Evolutionary conservation across 2,888 invertebrate species (phyloP), one percentile per base, ranked within the genome.

Genomic region (Amphipoea lucens): DNA sequence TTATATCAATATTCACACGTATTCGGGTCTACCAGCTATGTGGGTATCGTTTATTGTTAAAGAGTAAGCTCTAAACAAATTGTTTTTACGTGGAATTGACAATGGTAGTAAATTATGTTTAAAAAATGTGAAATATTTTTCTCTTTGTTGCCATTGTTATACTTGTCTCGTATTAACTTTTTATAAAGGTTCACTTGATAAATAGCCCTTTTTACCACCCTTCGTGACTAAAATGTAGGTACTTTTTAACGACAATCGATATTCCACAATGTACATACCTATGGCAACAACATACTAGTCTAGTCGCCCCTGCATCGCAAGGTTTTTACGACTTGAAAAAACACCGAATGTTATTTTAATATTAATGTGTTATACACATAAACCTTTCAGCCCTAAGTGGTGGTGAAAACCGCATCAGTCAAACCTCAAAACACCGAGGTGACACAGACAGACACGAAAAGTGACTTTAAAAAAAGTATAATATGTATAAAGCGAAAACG

Each of bases 1-100:
- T 75, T 79, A 67, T 48, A 84, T 84, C 80, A 73, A 73, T 69
- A 69, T 65, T 69, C 57, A 42, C 54, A 60, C 48, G 29, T 54
- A 40, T 65, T 54, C 17, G 1, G 23, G 1, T 79, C 40, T 12
- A 45, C 67, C 54, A 40, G 6, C 40, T 5, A 36, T 12, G 45
- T 12, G 1, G 14, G 9, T 29, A 62, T 76, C 40, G 29, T 36
- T 67, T 81, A n/a, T 71, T 68, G 54, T 68, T 40, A 23, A 45
- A 78, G 54, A 45, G 14, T 40, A 57, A 20, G 57, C 23, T 60
- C 5, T 12, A 36, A 76, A 76, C 48, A 76, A 71, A 82, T 48
- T 36, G 5, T 9, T 1, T 57, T 77, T 42, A 57, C 66, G 54
- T 45, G 60, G 60, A 67, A n/a, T 6, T 48, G 65, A 42, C 36